Evolutionary conservation across 1,140 invertebrate species (phyloP).

Genomic region (Hyposmocoma kahamanoa): DNA sequence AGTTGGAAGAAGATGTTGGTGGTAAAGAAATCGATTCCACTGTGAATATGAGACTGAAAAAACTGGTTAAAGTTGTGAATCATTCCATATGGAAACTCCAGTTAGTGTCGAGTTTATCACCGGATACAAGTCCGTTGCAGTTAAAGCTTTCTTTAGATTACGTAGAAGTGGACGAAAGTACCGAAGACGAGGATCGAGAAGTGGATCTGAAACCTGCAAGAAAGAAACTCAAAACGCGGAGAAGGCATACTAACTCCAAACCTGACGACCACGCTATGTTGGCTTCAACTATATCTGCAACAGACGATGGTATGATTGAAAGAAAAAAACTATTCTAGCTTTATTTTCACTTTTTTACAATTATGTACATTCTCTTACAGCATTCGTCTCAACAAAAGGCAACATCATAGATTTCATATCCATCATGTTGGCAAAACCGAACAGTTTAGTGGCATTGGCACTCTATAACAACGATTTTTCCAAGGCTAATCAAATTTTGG

Average conservation of each 20-base stretch:
- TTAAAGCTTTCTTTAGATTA: constrained; percentile 61
- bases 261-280: constrained; percentile 55
- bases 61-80: constrained; percentile 53
- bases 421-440: constrained; percentile 65
- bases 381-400: constrained; percentile 28
- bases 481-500: constrained; percentile 68
- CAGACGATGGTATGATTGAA: constrained; percentile 42
- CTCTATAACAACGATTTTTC: constrained; percentile 66
- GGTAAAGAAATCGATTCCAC: constrained; percentile 27
- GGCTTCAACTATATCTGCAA: constrained; percentile 55
- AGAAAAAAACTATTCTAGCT: not conserved
- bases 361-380: constrained; percentile 21
- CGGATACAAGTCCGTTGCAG: constrained; percentile 48
- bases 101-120: constrained; percentile 60
- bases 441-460: constrained; percentile 58
- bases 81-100: constrained; percentile 69
- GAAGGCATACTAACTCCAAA: constrained; percentile 47
- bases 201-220: constrained; percentile 36
- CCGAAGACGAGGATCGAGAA: constrained; percentile 58
- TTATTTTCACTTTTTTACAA: not conserved
- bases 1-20: constrained; percentile 34
- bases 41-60: constrained; percentile 34
- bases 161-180: constrained; percentile 60
- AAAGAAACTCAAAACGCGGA: constrained; percentile 53
- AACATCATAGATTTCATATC: constrained; percentile 64